Conservation (phyloP, 2,888 invertebrate species). For the Drosophila subquinaria region DNA sequence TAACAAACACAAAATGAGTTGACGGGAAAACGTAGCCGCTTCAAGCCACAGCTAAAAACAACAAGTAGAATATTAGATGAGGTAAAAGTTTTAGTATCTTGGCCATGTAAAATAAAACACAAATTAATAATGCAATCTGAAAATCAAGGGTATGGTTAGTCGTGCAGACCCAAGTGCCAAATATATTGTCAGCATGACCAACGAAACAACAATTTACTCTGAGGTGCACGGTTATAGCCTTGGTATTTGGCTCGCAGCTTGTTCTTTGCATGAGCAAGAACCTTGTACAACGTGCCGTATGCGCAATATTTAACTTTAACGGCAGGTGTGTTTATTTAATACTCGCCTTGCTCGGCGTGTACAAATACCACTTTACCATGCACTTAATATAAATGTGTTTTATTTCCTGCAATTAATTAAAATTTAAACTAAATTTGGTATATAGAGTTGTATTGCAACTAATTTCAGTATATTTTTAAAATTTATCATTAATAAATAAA, state of each 20-base stretch:
- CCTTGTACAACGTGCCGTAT: conserved; percentile 57
- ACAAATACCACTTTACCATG: conserved; percentile 21
- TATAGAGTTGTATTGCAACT: not conserved
- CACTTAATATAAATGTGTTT: not conserved
- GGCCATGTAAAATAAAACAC: not conserved
- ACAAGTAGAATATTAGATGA: conserved; percentile 5
- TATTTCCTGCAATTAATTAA: conserved; percentile 1
- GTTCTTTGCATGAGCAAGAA: conserved; percentile 21
- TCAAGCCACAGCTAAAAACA: conserved; percentile 6
- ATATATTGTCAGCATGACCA: conserved; percentile 17
- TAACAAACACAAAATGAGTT: conserved; percentile 21
- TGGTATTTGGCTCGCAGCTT: conserved; percentile 29
- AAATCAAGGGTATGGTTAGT: not conserved
- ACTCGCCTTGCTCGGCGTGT: conserved; percentile 23
- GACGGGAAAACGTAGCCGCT: conserved; percentile 5
- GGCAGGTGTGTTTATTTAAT: conserved; percentile 52
- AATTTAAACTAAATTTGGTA: not conserved
- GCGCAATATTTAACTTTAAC: conserved; percentile 57
- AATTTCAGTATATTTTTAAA: not conserved
- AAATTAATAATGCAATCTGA: conserved; percentile 6
- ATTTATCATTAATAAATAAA: not conserved
- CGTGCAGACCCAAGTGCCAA: not conserved
- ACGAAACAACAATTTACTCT: conserved; percentile 1
- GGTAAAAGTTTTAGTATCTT: not conserved
- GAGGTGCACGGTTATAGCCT: conserved; percentile 27